Percentiles rank a stretch among this genome's conserved stretches.
Conservation (phyloP, 2,113 vertebrate species). For the Myrmecobius fasciatus region DNA sequence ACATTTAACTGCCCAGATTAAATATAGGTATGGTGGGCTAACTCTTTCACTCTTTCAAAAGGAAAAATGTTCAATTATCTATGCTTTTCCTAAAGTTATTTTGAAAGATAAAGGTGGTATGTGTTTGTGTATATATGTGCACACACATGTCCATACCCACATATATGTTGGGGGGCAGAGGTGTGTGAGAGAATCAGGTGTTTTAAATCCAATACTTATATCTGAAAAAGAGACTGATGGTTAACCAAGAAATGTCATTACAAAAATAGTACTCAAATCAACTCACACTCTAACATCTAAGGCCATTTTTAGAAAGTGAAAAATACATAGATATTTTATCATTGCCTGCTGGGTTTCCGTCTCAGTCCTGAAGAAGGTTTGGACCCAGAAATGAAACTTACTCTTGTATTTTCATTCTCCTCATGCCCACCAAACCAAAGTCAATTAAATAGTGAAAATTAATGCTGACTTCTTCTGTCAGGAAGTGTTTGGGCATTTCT, state of each 20-base stretch:
- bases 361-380: not conserved
- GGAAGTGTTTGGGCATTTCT: not conserved
- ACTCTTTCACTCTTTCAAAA: not conserved
- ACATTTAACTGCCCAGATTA: not conserved
- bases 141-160: too few relatives aligned
- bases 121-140: not conserved
- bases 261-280: not conserved
- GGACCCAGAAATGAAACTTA: constrained; percentile 65
- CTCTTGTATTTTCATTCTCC: constrained; percentile 4
- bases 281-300: not conserved
- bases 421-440: constrained; percentile 4
- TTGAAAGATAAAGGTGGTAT: not conserved
- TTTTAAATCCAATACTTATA: constrained; percentile 3
- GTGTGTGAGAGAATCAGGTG: not conserved
- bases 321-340: not conserved
- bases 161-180: too few relatives aligned
- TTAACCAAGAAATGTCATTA: not conserved
- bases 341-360: not conserved
- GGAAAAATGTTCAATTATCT: not conserved
- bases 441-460: not conserved
- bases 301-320: not conserved
- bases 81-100: constrained; percentile 10
- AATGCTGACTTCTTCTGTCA: not conserved
- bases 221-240: constrained; percentile 6
- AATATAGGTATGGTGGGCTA: not conserved